Base-by-base conservation (phyloP, 2,888 invertebrate species). In the Philhelius pedissequus region DNA sequence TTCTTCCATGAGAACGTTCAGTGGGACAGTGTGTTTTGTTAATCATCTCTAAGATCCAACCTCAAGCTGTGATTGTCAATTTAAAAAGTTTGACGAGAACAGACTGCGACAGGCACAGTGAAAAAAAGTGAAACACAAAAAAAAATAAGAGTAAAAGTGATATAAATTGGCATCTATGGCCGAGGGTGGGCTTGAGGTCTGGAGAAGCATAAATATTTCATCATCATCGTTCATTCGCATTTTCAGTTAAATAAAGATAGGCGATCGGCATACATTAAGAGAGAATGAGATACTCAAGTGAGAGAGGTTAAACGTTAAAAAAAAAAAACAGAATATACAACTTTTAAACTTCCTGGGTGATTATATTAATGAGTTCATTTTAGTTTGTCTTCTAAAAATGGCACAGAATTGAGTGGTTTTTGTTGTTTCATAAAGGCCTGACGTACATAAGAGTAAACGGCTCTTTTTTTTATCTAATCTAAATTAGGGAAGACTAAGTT, bases 121-220 rank as follows among this genome's bases (percentile, higher is more conserved):
- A 32, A 40, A 50, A 35, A n/a, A 56, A 22, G 32, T 48, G 62
- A 40, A 20, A 48, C 35, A 64, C 5, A 25, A 43, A 27, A 15
- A 48, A 68, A 70, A 54, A 27, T 30, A 45, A 32, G 25, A 71
- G 78, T 56, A 78, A 78, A 73, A 78, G 78, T 78, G 71, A 78
- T 18, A 58, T 40, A 71, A 71, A 71, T 58, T 64, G 25, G 25
- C 40, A 64, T 18, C 64, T 45, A 35, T 3, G 43, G 18, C 22
- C n/a, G 25, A 27, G 18, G 40, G 35, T 45, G 25, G 54, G 30
- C 9, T 54, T 69, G 56, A 56, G 32, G 64, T 64, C 48, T 32
- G 2, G 4, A 48, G 11, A 20, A 18, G 0, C 2, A 43, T 62
- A 43, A 27, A 62, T 43, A 62, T 62, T 62, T 60, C 25, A 40